These are phyloP conservation scores for Globodera ellingtonae DNA, from an alignment of 1,140 invertebrate genomes.

Conservation along the genomic window DNA sequence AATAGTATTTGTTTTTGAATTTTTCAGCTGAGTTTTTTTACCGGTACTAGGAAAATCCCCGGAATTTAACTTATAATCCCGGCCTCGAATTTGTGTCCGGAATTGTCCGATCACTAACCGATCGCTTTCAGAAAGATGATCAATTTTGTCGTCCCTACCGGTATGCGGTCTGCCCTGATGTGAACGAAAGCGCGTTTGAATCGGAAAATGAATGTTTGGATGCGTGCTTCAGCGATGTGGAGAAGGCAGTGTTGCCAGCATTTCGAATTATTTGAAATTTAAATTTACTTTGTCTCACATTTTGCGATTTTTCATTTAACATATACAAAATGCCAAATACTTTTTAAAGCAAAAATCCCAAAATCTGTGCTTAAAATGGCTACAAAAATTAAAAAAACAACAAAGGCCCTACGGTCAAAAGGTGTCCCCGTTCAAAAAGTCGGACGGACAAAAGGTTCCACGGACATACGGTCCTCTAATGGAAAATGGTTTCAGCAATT, in stretches of 20 bases:
- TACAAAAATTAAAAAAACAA: too few relatives aligned
- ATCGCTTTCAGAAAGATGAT: conserved; percentile 33
- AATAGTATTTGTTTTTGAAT: too few relatives aligned
- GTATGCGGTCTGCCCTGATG: conserved; percentile 26
- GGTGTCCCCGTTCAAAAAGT: too few relatives aligned
- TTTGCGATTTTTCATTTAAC: not conserved
- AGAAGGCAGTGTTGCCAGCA: conserved; percentile 24
- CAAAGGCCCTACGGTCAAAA: too few relatives aligned
- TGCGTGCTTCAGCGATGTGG: conserved; percentile 30
- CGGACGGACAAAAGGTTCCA: too few relatives aligned
- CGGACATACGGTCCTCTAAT: too few relatives aligned
- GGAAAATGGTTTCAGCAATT: too few relatives aligned
- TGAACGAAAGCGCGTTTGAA: conserved; percentile 12
- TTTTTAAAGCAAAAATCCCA: not conserved
- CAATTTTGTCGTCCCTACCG: conserved; percentile 36
- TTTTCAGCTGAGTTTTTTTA: too few relatives aligned
- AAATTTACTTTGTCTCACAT: too few relatives aligned
- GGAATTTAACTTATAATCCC: too few relatives aligned
- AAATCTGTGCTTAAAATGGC: not conserved
- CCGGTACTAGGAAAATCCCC: too few relatives aligned
- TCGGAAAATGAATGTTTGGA: conserved; percentile 29
- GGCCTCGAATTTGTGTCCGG: too few relatives aligned
- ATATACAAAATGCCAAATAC: not conserved
- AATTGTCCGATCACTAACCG: not conserved
- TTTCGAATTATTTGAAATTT: conserved; percentile 31